Conservation (phyloP, 2,113 vertebrate genomes). For the Phylloscopus trochiloides region DNA sequence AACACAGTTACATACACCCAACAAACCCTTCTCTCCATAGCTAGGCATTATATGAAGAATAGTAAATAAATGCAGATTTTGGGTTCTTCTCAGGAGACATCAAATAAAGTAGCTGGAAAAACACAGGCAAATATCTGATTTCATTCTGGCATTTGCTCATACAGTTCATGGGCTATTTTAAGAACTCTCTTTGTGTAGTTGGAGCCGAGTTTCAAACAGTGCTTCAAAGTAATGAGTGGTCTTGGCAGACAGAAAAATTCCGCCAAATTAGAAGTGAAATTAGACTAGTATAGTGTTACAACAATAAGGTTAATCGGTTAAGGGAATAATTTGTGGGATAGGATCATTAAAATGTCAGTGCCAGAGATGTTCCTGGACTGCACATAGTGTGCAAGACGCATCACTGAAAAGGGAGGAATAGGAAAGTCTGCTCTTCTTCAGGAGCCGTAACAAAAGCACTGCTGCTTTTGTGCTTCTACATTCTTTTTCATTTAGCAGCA, state of each 20-base stretch:
- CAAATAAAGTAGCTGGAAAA: neutral
- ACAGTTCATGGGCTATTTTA: neutral
- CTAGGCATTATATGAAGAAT: neutral
- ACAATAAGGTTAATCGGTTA: neutral
- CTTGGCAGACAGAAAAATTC: neutral
- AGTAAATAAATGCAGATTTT: neutral
- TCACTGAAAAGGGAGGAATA: neutral
- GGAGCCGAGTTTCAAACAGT: neutral
- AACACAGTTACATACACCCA: neutral
- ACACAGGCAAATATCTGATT: neutral
- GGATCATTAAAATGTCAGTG: neutral
- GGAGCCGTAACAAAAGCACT: neutral
- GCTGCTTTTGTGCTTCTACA: slow-evolving; percentile 2
- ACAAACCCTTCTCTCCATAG: neutral
- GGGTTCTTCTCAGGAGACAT: neutral
- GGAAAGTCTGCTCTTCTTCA: neutral
- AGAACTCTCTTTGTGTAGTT: neutral
- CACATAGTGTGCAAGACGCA: neutral
- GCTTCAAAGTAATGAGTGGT: neutral
- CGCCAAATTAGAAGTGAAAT: neutral
- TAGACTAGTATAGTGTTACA: neutral
- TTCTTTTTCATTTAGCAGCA: slow-evolving; percentile 45
- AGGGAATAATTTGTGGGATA: neutral
- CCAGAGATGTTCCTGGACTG: neutral
- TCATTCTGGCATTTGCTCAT: slow-evolving; percentile 6